Evolutionary conservation across 37 sponge, comb jelly and placozoan genomes (phyloP), one percentile per base, ranked within the genome.

Genomic region (Agelas oroides): DNA sequence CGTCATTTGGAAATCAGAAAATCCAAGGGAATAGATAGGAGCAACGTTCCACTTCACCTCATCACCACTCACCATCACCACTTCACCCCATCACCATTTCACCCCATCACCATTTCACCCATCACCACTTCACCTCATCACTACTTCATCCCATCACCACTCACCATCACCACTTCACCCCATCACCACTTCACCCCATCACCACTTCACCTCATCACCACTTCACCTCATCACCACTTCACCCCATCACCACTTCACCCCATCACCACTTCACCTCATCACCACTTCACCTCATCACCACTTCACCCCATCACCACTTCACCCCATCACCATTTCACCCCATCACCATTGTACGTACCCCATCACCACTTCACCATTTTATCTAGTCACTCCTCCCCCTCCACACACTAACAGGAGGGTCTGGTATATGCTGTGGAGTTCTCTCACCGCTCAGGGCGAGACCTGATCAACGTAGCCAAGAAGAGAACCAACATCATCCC

Each of bases 401-500:
- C n/a, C 2, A 2, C 34, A 19, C 11, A 28, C 25, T 1, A 69
- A 6, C 67, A 95, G 96, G 95, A 97, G 36, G 99, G 99, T 2
- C 73, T 97, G 53, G 99, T 98, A 59, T 98, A 94, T 92, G 99
- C 97, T 24, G 99, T 98, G 19, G 99, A 98, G 85, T 98, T 98
- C 77, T 98, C 99, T 28, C 99, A 98, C 65, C 82, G 99, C 30
- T 94, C 95, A 20, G 99, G 99, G 12, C 72, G 99, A 32, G 99
- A 98, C 74, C 89, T 98, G n/a, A 90, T 98, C 61, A 98, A 98
- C 65, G 97, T 98, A 23, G 99, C 99, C 33, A 98, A 98, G 90
- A 98, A 98, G 83, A 81, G 99, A 35, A 95, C 95, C 65, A 98
- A 98, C 56, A 92, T 98, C 55, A 92, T 98, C 18, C 99, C 99